Base-by-base conservation (phyloP, 2,888 invertebrate species). In the Ormyrus thymus region DNA sequence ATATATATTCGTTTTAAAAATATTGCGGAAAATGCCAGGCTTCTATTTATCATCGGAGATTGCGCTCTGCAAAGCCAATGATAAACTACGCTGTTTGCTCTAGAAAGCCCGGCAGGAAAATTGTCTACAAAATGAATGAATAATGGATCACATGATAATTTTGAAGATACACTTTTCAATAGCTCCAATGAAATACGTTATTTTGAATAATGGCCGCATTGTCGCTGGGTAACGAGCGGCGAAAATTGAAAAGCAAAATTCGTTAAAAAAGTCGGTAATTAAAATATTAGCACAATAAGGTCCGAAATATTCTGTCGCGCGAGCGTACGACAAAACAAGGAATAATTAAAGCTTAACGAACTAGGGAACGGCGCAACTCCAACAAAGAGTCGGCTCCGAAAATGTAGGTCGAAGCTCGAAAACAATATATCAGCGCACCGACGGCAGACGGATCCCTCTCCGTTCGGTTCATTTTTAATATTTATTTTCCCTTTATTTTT, bases 401-500 rank as follows among this genome's bases (percentile, higher is more conserved):
- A 29, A 9, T 10, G 11, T 46, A n/a, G 62, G 29, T 6, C 46
- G n/a, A 7, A 53, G 11, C 53, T 53, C 6, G n/a, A 53, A 53
- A 53, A 53, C 11, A 53, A 53, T 53, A 53, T n/a, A n/a, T n/a
- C 5, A 11, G 51, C 51, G 6, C 7, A 51, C 4, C 9, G 51
- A 53, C 11, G 6, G 53, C 53, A n/a, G 53, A 11, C 53, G 53
- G 6, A n/a, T n/a, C 11, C n/a, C n/a, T n/a, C 11, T 7, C 29
- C 13, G 7, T 43, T 11, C 50, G n/a, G 53, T 53, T 66, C 53
- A 53, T 66, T 66, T 66, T 66, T 43, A 43, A 29, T 66, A 43
- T 66, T 66, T 53, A 53, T 66, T 64, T 50, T 62, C n/a, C 46
- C 6, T 43, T 8, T 66, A 11, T 66, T 66, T 66, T 56, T 56